Percentiles rank a stretch among this genome's conserved stretches.
Conservation (phyloP, 1,140 invertebrate species). For the Drosophila ironensis region DNA sequence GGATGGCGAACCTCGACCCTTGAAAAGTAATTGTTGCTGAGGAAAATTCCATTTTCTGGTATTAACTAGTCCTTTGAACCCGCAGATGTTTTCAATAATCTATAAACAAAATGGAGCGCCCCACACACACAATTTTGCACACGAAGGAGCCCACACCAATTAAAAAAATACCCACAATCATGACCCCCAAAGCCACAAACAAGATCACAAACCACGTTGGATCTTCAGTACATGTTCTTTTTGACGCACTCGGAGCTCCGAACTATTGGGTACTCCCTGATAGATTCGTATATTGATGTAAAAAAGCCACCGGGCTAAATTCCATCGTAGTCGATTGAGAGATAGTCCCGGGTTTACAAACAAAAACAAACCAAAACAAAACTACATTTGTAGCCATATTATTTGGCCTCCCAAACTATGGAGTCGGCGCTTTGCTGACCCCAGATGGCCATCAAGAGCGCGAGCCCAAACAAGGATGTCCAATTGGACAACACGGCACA, state of each 20-base stretch:
- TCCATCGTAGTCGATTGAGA: constrained; percentile 15
- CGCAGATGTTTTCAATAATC: too few species aligned
- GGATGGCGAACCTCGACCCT: too few species aligned
- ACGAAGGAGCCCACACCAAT: too few species aligned
- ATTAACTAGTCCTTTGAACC: too few species aligned
- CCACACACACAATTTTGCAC: too few species aligned
- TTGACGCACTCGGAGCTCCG: constrained; percentile 12
- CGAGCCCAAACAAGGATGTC: not conserved
- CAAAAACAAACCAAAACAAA: not conserved
- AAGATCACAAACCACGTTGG: too few species aligned
- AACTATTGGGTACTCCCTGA: constrained; percentile 20
- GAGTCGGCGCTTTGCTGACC: constrained; percentile 4
- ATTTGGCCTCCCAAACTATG: constrained; percentile 11
- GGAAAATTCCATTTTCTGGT: too few species aligned
- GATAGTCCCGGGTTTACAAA: constrained; percentile 29
- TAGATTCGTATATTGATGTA: constrained; percentile 25
- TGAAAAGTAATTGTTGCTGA: too few species aligned
- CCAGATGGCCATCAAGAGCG: constrained; percentile 20
- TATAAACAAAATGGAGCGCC: too few species aligned
- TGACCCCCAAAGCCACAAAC: too few species aligned
- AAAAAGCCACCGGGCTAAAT: constrained; percentile 28
- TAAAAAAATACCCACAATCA: too few species aligned
- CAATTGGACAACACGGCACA: not conserved
- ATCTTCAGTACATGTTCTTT: too few species aligned
- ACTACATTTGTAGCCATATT: not conserved